phyloP scores from a whole-genome alignment of 92 coral and sea anemone species.

The Anthopleura xanthogrammica region DNA sequence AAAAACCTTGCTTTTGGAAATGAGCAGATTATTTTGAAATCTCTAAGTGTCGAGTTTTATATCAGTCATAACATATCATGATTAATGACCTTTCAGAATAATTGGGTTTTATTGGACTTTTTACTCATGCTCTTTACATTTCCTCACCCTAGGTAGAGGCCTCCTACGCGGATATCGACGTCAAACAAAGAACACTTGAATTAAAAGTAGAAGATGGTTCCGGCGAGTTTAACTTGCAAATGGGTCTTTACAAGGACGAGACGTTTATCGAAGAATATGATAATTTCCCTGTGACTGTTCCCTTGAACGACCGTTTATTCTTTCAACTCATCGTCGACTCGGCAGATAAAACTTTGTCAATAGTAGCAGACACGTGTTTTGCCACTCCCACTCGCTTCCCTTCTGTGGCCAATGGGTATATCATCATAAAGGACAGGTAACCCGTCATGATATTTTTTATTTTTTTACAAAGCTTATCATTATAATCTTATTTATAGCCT shows the following conservation, averaged over 20 bases:
- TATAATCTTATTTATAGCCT: too few relatives aligned
- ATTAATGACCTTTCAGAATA: neutral
- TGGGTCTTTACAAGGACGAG: conserved; percentile 49
- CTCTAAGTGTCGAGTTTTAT: too few relatives aligned
- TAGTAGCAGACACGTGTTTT: conserved; percentile 59
- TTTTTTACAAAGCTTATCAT: too few relatives aligned
- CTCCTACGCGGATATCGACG: conserved; percentile 25
- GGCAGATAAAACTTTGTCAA: conserved; percentile 48
- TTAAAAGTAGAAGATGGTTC: conserved; percentile 36
- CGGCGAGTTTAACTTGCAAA: conserved; percentile 56
- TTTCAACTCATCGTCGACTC: conserved; percentile 59
- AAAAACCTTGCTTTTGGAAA: too few relatives aligned
- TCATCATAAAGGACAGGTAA: conserved; percentile 47
- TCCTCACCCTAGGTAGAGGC: conserved; percentile 16
- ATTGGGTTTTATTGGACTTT: neutral
- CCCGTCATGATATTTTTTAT: neutral
- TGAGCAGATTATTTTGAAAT: too few relatives aligned
- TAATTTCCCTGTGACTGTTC: conserved; percentile 58
- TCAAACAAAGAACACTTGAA: conserved; percentile 21
- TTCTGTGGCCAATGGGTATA: conserved; percentile 14
- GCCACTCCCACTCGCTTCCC: conserved; percentile 60
- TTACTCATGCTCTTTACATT: neutral
- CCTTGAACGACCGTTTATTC: conserved; percentile 48
- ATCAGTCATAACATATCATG: too few relatives aligned
- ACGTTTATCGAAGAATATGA: conserved; percentile 29